Base-by-base conservation (phyloP, 2,888 invertebrate genomes). In the Trachelus troglodyta region DNA sequence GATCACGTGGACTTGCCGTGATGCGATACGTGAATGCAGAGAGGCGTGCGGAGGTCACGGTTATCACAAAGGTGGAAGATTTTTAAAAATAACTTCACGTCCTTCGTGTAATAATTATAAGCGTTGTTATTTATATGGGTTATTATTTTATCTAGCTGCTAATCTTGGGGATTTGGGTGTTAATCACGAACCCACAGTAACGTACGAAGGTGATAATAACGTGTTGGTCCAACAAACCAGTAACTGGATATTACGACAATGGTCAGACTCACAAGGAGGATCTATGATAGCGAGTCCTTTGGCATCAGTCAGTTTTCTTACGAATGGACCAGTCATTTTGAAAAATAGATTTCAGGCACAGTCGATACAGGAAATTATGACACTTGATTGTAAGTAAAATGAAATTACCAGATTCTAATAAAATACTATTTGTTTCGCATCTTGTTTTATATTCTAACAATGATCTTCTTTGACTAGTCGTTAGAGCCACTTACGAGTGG, bases 161-260 rank as follows among this genome's bases (percentile, higher is more conserved):
- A 95, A 97, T 84, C 92, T 98, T 34, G 98, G 98, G 68, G 96
- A 96, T 82, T 93, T 98, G 80, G 94, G 97, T 12, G 95, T 95
- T 88, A 96, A 97, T 91, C 96, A 97, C 91, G 98, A 98, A 91
- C 96, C 98, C 0, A 96, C 96, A 69, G 96, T 97, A 77, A 98
- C 98, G 0, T 98, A 97, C 91, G 98, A 98, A 91, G 98, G 98
- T 0, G 98, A 98, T 92, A 98, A 98, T 92, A 98, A 97, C 91
- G 98, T 98, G 34, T 93, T 98, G 4, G 94, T 96, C 0, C 98
- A 98, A 88, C 98, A 98, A 91, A 95, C 97, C 0, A 96, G 96
- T 87, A 98, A 98, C 92, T 98, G 97, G 95, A 92, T 98, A 77
- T 90, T 96, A 74, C 92, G 95, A 0, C 96, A 96, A 89, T 95